phyloP scores from a whole-genome alignment of 2,888 invertebrate genomes.

The Toxonevra muliebris region DNA sequence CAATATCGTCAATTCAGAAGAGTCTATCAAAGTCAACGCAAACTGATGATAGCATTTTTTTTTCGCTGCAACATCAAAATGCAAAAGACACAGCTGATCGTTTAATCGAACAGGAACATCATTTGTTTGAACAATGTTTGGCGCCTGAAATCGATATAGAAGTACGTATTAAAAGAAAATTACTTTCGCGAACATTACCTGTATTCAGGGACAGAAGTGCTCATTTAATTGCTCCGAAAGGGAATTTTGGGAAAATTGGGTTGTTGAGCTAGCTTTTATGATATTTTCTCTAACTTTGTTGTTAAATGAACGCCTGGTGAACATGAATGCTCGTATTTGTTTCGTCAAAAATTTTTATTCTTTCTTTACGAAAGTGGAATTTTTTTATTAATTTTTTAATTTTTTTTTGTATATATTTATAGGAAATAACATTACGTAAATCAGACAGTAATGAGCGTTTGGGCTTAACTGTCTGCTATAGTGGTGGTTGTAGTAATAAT shows the following conservation, averaged over 20 bases:
- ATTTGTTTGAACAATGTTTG: constrained; percentile 68
- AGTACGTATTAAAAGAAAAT: constrained; percentile 57
- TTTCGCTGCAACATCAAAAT: constrained; percentile 58
- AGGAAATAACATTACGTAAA: constrained; percentile 75
- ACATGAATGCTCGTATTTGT: too few species aligned
- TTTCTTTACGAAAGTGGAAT: constrained; percentile 15
- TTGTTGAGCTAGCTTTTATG: too few species aligned
- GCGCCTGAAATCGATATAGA: constrained; percentile 70
- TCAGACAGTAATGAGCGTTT: constrained; percentile 70
- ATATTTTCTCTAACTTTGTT: too few species aligned
- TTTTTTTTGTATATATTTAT: constrained; percentile 2
- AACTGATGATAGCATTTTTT: constrained; percentile 63
- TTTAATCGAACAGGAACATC: constrained; percentile 61
- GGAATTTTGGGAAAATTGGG: too few species aligned
- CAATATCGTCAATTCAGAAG: constrained; percentile 18
- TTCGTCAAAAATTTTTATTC: too few species aligned
- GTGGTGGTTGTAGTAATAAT: constrained; percentile 49
- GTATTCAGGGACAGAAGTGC: too few species aligned
- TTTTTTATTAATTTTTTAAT: constrained; percentile 12
- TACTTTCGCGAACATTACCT: too few species aligned
- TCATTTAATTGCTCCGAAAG: too few species aligned
- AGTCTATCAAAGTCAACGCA: constrained; percentile 65
- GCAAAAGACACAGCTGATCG: constrained; percentile 48
- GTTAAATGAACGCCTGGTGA: too few species aligned
- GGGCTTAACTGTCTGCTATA: constrained; percentile 73